phyloP scores from a whole-genome alignment of 2,113 vertebrate genomes.

The Dendropsophus ebraccatus region DNA sequence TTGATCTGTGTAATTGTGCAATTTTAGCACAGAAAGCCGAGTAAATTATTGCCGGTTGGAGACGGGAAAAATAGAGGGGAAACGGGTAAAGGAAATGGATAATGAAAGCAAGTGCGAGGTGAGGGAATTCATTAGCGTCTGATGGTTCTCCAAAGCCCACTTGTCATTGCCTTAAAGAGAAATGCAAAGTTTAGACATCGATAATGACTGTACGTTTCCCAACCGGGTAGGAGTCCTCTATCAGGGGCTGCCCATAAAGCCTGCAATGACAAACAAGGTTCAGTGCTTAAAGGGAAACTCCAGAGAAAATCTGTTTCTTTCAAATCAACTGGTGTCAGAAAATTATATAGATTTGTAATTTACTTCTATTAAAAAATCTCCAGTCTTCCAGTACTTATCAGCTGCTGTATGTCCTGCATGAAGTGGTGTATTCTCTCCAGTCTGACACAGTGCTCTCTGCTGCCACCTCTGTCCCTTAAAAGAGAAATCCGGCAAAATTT shows the following conservation, averaged over 20 bases:
- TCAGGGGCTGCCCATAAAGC: background rate
- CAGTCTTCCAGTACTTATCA: too few species aligned
- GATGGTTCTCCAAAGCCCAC: conserved; percentile 24
- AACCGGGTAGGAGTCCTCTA: background rate
- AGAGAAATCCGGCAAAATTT: too few species aligned
- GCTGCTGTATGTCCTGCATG: too few species aligned
- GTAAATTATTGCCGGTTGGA: conserved; percentile 36
- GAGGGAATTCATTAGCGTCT: conserved; percentile 19
- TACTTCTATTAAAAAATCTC: too few species aligned
- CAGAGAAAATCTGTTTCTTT: too few species aligned
- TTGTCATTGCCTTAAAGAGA: conserved; percentile 21
- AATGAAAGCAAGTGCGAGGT: conserved; percentile 26
- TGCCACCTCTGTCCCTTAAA: too few species aligned
- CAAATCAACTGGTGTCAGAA: too few species aligned
- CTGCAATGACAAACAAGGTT: background rate
- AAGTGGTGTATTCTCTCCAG: too few species aligned
- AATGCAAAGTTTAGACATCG: conserved; percentile 14
- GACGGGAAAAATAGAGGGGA: conserved; percentile 39
- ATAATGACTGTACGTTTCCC: background rate
- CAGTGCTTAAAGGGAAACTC: background rate
- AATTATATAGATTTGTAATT: too few species aligned
- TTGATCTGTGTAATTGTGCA: conserved; percentile 53
- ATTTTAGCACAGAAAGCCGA: conserved; percentile 40
- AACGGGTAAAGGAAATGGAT: conserved; percentile 38
- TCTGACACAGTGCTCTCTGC: too few species aligned